Conservation (phyloP, 2,113 vertebrate species). For the Anser cygnoides region DNA sequence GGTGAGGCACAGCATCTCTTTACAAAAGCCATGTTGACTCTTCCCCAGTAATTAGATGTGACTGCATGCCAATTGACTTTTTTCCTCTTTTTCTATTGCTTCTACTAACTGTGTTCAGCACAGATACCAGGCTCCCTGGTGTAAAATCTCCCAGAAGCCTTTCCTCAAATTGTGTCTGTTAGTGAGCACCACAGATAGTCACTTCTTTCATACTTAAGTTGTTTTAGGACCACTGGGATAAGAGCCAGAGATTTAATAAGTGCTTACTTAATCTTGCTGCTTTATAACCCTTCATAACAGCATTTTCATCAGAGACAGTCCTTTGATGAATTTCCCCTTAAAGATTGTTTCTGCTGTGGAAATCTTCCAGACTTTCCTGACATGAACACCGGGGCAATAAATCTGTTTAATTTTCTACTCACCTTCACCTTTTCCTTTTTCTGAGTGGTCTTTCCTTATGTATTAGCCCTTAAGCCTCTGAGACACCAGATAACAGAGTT, state of each 20-base stretch:
- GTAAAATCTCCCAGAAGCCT: background rate
- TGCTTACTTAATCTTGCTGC: background rate
- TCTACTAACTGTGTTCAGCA: slow-evolving; percentile 19
- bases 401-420: background rate
- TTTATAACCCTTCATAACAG: background rate
- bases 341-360: background rate
- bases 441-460: background rate
- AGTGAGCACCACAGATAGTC: background rate
- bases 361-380: background rate
- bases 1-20: background rate
- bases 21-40: background rate
- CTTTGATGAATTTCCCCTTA: background rate
- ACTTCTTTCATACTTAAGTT: background rate
- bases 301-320: background rate
- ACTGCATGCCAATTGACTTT: background rate
- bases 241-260: background rate
- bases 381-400: background rate
- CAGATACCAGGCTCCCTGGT: background rate
- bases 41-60: slow-evolving; percentile 7
- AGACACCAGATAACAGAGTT: background rate
- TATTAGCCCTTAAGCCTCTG: background rate
- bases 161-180: background rate
- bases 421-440: background rate
- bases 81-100: background rate
- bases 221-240: background rate